Percentiles rank a stretch among this genome's conserved stretches.
phyloP scores from a whole-genome alignment of 2,888 invertebrate species.

The Nymphalis urticae region DNA sequence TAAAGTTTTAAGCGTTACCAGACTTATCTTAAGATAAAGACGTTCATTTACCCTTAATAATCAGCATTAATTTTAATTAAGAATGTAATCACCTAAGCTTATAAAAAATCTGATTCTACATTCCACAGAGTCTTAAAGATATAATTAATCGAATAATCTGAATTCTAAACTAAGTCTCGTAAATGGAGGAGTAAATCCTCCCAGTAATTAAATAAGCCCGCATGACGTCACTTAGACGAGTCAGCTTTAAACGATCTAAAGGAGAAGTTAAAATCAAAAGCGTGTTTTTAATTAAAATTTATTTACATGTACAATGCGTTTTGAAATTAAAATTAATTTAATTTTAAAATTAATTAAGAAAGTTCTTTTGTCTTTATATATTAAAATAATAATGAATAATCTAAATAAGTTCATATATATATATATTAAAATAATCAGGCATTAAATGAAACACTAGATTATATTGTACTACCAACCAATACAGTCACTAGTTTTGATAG shows the following conservation, averaged over 20 bases:
- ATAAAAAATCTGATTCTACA: not conserved
- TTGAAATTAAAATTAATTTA: not conserved
- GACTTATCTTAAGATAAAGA: no score
- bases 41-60: not conserved
- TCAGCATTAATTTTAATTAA: constrained; percentile 1
- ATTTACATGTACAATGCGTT: constrained; percentile 21
- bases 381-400: no score
- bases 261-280: constrained; percentile 40
- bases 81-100: not conserved
- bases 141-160: constrained; percentile 21
- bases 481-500: no score
- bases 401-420: no score
- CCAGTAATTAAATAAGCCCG: constrained; percentile 44
- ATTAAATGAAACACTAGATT: no score
- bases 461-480: no score
- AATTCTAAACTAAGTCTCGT: constrained; percentile 23
- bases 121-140: constrained; percentile 1
- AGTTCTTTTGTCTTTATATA: not conserved
- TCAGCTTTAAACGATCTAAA: constrained; percentile 36
- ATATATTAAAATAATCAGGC: no score
- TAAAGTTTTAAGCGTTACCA: no score
- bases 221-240: constrained; percentile 41
- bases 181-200: constrained; percentile 19
- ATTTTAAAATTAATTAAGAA: not conserved
- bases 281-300: constrained; percentile 21